Evolutionary conservation across 2,888 invertebrate species (phyloP), one percentile per base, ranked within the genome.

Genomic region (Parelbella ahira): DNA sequence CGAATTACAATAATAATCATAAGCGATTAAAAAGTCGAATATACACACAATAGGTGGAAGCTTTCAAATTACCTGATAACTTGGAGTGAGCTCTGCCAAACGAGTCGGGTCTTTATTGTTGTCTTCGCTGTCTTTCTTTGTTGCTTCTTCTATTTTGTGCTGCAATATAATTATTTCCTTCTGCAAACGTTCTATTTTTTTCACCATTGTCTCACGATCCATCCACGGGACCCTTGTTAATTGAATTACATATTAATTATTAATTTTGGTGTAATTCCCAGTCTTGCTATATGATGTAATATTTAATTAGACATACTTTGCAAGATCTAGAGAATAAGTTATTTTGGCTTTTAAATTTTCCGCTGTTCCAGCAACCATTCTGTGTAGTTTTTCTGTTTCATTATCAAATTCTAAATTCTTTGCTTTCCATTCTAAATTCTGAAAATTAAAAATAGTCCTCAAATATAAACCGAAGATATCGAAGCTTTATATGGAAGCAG

Each of bases 351-450:
- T 78, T 19, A 84, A 50, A 45, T 73, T 78, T 45, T 81, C 79
- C 3, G 66, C 68, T n/a, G 61, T 57, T 1, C 65, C 73, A 1
- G 62, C 66, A 6, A 82, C 68, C 61, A 77, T 55, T 58, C 61
- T 63, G 12, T 80, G 71, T 27, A 87, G 48, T 36, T 56, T 59
- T 50, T 81, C 82, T 1, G 82, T 79, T 58, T 83, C 82, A 1
- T 56, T 37, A 28, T 86, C 84, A 34, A 77, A 69, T 44, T 81
- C 78, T 0, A 48, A 27, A 39, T 73, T 75, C 54, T 75, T 83
- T 0, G 62, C 51, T 67, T 78, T 83, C 74, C 72, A 77, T 55
- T 79, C 83, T 20, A 71, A 48, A 51, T 71, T 80, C 83, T 84
- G 48, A n/a, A n/a, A n/a, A n/a, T n/a, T n/a, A n/a, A n/a, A n/a